Percentiles rank a stretch among this genome's conserved stretches.
Conservation (phyloP, 2,797 vertebrate species). For the Lepus oiostolus region DNA sequence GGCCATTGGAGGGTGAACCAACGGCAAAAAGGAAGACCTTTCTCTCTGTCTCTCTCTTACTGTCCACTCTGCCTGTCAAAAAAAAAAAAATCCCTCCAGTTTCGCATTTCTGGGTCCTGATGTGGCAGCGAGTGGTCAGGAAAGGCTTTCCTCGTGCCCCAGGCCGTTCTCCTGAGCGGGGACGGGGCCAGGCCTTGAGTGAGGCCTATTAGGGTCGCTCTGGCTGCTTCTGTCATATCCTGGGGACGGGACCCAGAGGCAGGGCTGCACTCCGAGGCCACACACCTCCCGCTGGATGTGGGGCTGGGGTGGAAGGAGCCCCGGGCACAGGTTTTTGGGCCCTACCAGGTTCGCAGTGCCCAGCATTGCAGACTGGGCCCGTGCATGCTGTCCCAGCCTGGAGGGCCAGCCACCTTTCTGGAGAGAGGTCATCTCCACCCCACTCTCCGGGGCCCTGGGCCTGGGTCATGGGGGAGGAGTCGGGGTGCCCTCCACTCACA, state of each 20-base stretch:
- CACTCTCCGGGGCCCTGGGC: neutral
- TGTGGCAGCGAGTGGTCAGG: slow-evolving; percentile 78
- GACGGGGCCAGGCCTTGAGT: neutral
- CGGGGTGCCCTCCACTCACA: fast-evolving
- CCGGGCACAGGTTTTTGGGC: fast-evolving
- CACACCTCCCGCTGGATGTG: too few relatives aligned
- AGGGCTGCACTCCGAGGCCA: too few relatives aligned
- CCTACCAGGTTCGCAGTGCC: neutral
- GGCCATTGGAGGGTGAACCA: too few relatives aligned
- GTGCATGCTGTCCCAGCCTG: fast-evolving
- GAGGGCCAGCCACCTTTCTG: neutral
- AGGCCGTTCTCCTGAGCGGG: neutral
- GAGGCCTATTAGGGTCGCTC: too few relatives aligned
- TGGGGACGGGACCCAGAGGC: neutral
- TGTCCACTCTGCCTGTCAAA: too few relatives aligned
- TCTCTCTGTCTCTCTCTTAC: too few relatives aligned
- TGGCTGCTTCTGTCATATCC: neutral
- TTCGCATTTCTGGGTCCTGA: slow-evolving; percentile 82
- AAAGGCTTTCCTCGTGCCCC: slow-evolving; percentile 59
- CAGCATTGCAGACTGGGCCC: fast-evolving
- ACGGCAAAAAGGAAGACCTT: too few relatives aligned
- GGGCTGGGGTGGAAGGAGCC: neutral
- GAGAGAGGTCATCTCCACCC: neutral
- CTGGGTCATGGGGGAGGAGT: neutral
- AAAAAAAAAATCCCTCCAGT: slow-evolving; percentile 82